Base-by-base conservation (phyloP, 2,113 vertebrate species). In the Ivindomyrus marchei region DNA sequence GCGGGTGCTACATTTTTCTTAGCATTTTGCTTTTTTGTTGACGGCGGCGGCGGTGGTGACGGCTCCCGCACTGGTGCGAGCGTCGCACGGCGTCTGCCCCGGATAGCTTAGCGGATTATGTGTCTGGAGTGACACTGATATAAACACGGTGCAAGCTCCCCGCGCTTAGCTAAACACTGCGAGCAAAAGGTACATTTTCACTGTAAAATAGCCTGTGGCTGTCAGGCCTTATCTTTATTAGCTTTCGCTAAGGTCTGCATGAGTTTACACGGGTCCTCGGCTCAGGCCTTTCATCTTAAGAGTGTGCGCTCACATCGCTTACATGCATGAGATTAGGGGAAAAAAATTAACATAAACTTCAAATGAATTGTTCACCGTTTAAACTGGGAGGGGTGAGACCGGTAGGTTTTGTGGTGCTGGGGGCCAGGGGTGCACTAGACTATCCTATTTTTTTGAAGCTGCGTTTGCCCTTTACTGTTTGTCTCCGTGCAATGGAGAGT, bases 151-250 rank as follows among this genome's bases (percentile, higher is more conserved):
- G 86, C 91, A 90, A 17, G 92, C 90, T 94, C 84, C 85, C 86
- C 62, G 77, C 90, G 89, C 88, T 94, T 89, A 91, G 93, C 94
- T 93, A 93, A 94, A 94, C 94, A 92, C 92, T 88, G 91, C 91
- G 89, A 94, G 94, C 89, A 90, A 93, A 89, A 92, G 87, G 88
- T 84, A 89, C 90, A 91, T 91, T 92, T 80, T 89, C 89, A 86
- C 92, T 92, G 95, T 95, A 95, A 94, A 95, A 94, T 92, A 91
- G 83, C 92, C 92, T 85, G 92, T 89, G 94, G 92, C 95, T 95
- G 95, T 96, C 95, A 94, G 95, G 89, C 88, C 93, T 97, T 97
- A 97, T 98, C 97, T 99, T 98, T 98, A 99, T 97, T 96, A 96
- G 96, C 94, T 96, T 97, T 97, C 95, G 96, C 96, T 97, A 97